Base-by-base conservation (phyloP, 2,797 vertebrate species). In the Denticeps clupeoides region DNA sequence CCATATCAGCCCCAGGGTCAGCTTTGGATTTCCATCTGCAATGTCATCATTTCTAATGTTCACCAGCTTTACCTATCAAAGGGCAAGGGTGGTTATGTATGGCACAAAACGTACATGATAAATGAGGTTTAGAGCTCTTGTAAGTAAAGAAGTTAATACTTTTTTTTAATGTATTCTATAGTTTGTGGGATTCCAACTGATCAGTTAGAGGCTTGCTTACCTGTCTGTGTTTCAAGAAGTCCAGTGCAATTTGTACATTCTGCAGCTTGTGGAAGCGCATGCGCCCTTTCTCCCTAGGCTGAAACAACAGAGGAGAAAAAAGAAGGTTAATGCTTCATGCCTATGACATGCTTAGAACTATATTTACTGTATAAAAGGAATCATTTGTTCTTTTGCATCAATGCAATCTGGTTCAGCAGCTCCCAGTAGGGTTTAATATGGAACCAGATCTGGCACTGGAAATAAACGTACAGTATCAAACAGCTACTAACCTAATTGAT, bases 251-350 rank as follows among this genome's bases (percentile, higher is more conserved):
- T 82, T 95, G 93, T 2, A 97, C 93, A 0, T 97, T 97, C 84
- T 97, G 93, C 64, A 97, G 80, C 53, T 95, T 95, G 79, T 97
- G 93, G 80, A 95, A 97, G 6, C 93, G 91, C 92, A 97, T 95
- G 38, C 91, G 77, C 1, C 93, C 93, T 58, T 95, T 96, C 70
- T 96, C 89, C 26, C 70, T 64, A 3, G 83, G 80, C 85, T 86
- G 32, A 28, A 28, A 32, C 13, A 44, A 32, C 41, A 25, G 9
- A 19, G 18, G 4, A 11, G 5, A 9, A 38, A 38, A 19, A 11
- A 5, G 35, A 4, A 8, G 8, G 3, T 33, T 12, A 33, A 22
- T 8, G n/a, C n/a, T n/a, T n/a, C n/a, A n/a, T n/a, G n/a, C n/a
- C n/a, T n/a, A n/a, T n/a, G n/a, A n/a, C n/a, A n/a, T n/a, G n/a